phyloP scores from a whole-genome alignment of 1,140 invertebrate species.

The Drosophila tsacasi region DNA sequence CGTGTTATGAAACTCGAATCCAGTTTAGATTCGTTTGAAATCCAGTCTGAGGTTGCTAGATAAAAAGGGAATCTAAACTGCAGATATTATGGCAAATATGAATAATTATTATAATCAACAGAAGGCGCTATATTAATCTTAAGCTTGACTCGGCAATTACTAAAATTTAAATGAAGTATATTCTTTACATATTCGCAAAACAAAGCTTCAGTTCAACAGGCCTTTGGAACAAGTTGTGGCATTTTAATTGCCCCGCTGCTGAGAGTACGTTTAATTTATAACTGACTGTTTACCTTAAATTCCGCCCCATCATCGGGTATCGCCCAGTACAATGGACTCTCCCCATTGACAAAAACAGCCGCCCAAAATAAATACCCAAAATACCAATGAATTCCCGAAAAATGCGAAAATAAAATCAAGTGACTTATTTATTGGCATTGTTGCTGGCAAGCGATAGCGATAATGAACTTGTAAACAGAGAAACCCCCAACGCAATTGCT shows the following conservation, averaged over 20 bases:
- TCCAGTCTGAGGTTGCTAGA: slow-evolving; percentile 11
- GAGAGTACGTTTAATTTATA: slow-evolving; percentile 43
- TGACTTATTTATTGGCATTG: slow-evolving; percentile 16
- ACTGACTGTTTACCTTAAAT: slow-evolving; percentile 35
- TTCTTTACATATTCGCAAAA: slow-evolving; percentile 32
- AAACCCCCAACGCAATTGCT: slow-evolving; percentile 34
- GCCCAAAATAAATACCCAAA: slow-evolving; percentile 1
- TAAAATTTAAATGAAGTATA: slow-evolving; percentile 27
- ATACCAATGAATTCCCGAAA: not conserved
- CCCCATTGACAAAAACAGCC: slow-evolving; percentile 44
- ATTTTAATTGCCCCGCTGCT: slow-evolving; percentile 32
- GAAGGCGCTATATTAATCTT: slow-evolving; percentile 19
- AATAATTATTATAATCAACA: not conserved
- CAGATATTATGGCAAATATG: not conserved
- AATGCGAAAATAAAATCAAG: slow-evolving; percentile 15
- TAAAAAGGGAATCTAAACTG: not conserved
- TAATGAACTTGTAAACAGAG: slow-evolving; percentile 71
- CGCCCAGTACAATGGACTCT: slow-evolving; percentile 45
- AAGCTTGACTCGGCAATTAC: slow-evolving; percentile 16
- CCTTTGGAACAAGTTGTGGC: slow-evolving; percentile 39
- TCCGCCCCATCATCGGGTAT: slow-evolving; percentile 17
- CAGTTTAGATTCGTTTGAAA: slow-evolving; percentile 35
- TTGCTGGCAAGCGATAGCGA: slow-evolving; percentile 30
- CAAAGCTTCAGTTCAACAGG: slow-evolving; percentile 43
- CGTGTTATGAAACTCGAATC: slow-evolving; percentile 52